Percentiles rank a stretch among this genome's conserved stretches.
Conservation (phyloP, 2,888 invertebrate species). For the Carcina quercana region DNA sequence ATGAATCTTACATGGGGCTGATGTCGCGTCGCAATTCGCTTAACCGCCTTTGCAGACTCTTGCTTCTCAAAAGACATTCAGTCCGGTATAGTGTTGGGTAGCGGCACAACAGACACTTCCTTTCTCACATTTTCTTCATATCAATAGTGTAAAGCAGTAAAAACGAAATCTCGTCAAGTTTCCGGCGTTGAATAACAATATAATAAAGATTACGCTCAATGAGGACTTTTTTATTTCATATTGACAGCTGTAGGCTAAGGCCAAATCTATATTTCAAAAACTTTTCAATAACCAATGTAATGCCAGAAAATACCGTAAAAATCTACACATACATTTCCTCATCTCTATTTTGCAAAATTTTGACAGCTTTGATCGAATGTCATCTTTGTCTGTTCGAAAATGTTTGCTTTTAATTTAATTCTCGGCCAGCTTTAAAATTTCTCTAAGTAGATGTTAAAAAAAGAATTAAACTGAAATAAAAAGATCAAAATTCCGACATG, state of each 20-base stretch:
- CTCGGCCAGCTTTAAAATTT: conserved; percentile 1
- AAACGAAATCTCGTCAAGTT: conserved; percentile 53
- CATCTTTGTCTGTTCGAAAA: conserved; percentile 18
- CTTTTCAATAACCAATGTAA: too few relatives aligned
- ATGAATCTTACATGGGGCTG: conserved; percentile 54
- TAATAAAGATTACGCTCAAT: conserved; percentile 39
- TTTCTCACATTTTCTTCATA: conserved; percentile 71
- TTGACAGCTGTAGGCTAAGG: too few relatives aligned
- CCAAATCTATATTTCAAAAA: too few relatives aligned
- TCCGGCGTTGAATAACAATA: conserved; percentile 42
- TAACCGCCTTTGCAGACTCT: conserved; percentile 37
- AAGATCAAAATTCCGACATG: too few relatives aligned
- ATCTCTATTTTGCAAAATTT: conserved; percentile 38
- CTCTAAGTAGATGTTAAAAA: too few relatives aligned
- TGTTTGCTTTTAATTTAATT: conserved; percentile 6
- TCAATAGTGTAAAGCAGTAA: conserved; percentile 58
- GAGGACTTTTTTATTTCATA: conserved; percentile 29
- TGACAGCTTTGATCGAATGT: conserved; percentile 6
- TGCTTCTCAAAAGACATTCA: conserved; percentile 49
- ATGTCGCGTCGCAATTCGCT: conserved; percentile 51
- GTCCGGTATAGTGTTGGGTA: conserved; percentile 48
- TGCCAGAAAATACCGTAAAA: conserved; percentile 4
- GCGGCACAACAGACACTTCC: conserved; percentile 65
- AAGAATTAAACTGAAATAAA: too few relatives aligned
- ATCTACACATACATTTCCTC: conserved; percentile 12